phyloP scores from a whole-genome alignment of 2,113 vertebrate species.

The Oceanites oceanicus region DNA sequence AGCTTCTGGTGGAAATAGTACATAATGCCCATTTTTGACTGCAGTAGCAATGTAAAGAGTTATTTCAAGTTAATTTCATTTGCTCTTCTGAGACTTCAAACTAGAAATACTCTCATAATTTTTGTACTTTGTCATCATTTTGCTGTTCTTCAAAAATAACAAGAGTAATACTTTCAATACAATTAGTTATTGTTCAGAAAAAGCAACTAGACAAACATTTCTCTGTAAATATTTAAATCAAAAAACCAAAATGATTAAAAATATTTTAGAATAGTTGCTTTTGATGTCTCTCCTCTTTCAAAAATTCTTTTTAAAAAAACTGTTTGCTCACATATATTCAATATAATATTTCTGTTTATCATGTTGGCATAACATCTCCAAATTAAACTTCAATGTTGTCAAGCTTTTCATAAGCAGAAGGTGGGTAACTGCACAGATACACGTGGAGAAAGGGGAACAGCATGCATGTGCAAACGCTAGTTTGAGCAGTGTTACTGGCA shows the following conservation, averaged over 20 bases:
- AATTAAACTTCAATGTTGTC: neutral
- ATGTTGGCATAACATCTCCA: neutral
- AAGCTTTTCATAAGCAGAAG: neutral
- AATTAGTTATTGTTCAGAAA: neutral
- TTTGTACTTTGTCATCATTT: neutral
- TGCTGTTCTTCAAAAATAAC: neutral
- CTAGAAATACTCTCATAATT: neutral
- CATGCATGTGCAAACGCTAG: fast-evolving
- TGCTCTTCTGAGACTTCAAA: neutral
- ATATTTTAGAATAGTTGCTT: neutral
- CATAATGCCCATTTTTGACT: neutral
- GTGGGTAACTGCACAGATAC: too few species aligned
- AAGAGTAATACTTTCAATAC: neutral
- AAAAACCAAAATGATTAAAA: neutral
- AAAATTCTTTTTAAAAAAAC: neutral
- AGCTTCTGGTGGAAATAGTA: neutral
- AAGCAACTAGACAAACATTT: neutral
- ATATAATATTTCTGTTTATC: neutral
- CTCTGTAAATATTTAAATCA: neutral
- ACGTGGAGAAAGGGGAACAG: neutral
- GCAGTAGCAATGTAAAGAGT: neutral
- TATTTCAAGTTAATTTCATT: neutral
- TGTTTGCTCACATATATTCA: neutral
- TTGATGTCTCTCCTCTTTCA: neutral
- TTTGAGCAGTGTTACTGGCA: neutral